phyloP scores from a whole-genome alignment of 2,113 vertebrate genomes.

The Hippopotamus amphibius region DNA sequence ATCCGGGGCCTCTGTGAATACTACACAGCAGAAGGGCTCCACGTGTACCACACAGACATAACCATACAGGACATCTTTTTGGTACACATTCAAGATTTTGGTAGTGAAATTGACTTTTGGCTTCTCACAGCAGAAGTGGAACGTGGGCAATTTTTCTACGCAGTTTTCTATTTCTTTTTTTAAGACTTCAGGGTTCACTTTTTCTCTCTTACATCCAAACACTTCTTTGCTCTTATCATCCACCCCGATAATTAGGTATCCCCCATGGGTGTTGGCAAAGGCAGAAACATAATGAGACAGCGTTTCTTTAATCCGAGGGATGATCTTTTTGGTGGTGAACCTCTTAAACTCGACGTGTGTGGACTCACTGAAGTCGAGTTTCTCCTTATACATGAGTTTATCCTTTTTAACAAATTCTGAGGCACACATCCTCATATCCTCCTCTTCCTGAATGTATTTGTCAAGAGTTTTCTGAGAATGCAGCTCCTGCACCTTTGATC shows the following conservation, averaged over 20 bases:
- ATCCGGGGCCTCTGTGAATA: constrained; percentile 56
- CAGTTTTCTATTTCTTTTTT: constrained; percentile 51
- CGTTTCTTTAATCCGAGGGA: constrained; percentile 68
- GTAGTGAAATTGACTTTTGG: constrained; percentile 50
- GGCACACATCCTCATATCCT: constrained; percentile 10
- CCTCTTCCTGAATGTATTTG: constrained; percentile 47
- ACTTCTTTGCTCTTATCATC: constrained; percentile 76
- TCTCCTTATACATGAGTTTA: constrained; percentile 53
- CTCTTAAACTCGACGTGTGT: constrained; percentile 78
- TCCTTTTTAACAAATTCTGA: constrained; percentile 69
- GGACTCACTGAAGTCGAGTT: constrained; percentile 80
- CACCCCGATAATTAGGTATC: constrained; percentile 80
- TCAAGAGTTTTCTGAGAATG: not conserved
- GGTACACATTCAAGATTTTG: constrained; percentile 61
- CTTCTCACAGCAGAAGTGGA: constrained; percentile 60
- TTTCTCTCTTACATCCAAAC: constrained; percentile 67
- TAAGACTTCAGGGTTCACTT: constrained; percentile 54
- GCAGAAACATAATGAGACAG: constrained; percentile 77
- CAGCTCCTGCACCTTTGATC: rapidly evolving
- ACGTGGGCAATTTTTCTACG: not conserved
- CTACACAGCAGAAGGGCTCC: constrained; percentile 67
- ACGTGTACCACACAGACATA: constrained; percentile 26
- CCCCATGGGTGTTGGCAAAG: constrained; percentile 81
- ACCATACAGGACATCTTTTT: not conserved
- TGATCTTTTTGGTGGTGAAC: constrained; percentile 66